Evolutionary conservation across 2,113 vertebrate species (phyloP).

Genomic region (Callionymus lyra): DNA sequence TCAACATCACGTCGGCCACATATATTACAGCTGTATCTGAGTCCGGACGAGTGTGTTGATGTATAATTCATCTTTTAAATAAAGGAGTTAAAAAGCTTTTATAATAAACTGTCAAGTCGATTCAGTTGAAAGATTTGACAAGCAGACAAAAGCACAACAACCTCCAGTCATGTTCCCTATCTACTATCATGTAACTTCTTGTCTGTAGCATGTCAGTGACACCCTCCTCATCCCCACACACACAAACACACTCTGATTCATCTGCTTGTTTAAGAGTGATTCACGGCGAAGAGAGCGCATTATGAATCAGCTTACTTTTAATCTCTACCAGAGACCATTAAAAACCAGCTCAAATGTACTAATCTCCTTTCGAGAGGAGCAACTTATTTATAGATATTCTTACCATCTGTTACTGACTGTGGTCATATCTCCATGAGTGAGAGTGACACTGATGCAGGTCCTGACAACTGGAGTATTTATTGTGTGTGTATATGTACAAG

Average conservation of each 20-base stretch:
- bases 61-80: too few species aligned
- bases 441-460: too few species aligned
- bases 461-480: too few species aligned
- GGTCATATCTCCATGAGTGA: slow-evolving; percentile 14
- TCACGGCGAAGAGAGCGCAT: slow-evolving; percentile 44
- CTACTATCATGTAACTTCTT: slow-evolving; percentile 4
- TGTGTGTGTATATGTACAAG: too few species aligned
- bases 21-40: background rate
- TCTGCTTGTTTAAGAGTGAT: slow-evolving; percentile 33
- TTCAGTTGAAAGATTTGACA: too few species aligned
- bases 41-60: too few species aligned
- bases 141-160: too few species aligned
- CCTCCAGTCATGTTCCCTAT: background rate
- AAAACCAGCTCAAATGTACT: slow-evolving; percentile 64
- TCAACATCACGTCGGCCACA: slow-evolving; percentile 24
- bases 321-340: slow-evolving; percentile 63
- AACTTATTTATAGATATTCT: slow-evolving; percentile 70
- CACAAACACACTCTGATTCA: slow-evolving; percentile 7
- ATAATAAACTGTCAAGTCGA: background rate
- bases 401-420: slow-evolving; percentile 62
- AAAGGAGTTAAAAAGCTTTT: background rate
- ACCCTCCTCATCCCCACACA: background rate
- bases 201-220: slow-evolving; percentile 7
- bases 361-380: slow-evolving; percentile 60
- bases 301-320: slow-evolving; percentile 65